Conservation (phyloP, 1,140 invertebrate species). For the Artemia franciscana region DNA sequence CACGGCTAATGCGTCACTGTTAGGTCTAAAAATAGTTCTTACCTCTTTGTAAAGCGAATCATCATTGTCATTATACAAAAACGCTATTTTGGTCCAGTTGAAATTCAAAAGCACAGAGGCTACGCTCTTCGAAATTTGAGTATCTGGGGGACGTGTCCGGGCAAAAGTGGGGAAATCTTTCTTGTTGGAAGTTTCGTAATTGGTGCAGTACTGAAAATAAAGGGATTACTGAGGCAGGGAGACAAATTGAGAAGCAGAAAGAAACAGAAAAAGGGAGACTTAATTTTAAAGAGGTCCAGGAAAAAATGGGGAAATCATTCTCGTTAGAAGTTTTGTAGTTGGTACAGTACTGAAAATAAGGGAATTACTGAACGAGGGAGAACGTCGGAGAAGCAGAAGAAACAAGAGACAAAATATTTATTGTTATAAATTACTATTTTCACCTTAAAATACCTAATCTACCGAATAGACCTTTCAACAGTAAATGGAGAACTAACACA, state of each 20-base stretch:
- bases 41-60: slow-evolving; percentile 39
- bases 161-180: slow-evolving; percentile 71
- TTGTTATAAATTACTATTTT: too few relatives aligned
- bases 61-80: slow-evolving; percentile 42
- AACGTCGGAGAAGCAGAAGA: neutral
- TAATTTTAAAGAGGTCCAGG: slow-evolving; percentile 52
- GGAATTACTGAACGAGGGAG: slow-evolving; percentile 4
- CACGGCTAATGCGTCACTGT: too few relatives aligned
- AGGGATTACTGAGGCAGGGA: slow-evolving; percentile 9
- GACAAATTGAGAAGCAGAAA: neutral
- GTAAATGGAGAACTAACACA: too few relatives aligned
- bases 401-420: too few relatives aligned
- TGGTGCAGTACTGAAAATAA: slow-evolving; percentile 50
- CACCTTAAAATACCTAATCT: too few relatives aligned
- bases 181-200: slow-evolving; percentile 65
- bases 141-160: slow-evolving; percentile 70
- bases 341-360: slow-evolving; percentile 48
- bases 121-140: slow-evolving; percentile 71
- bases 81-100: slow-evolving; percentile 35
- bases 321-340: slow-evolving; percentile 67
- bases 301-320: slow-evolving; percentile 67
- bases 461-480: too few relatives aligned
- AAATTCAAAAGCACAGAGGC: slow-evolving; percentile 48
- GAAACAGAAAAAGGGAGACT: neutral
- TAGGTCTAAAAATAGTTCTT: too few relatives aligned